These are phyloP conservation scores for Lathronympha strigana DNA, from an alignment of 2,888 invertebrate genomes.

Conservation along the genomic window DNA sequence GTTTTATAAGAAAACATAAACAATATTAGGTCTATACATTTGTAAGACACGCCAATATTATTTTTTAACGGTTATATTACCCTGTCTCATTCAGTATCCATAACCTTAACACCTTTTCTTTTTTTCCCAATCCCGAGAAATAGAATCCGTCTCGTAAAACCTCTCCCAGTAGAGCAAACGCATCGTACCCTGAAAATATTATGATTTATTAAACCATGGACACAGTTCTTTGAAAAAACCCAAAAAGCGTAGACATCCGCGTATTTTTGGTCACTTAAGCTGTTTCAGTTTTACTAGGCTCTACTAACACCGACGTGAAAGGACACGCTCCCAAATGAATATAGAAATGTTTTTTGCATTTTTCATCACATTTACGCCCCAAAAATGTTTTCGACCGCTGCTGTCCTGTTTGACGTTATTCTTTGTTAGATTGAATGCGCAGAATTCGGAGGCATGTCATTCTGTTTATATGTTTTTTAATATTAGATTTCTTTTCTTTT, in stretches of 20 bases:
- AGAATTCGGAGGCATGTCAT: conserved; percentile 14
- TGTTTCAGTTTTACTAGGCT: conserved; percentile 32
- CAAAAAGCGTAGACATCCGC: background rate
- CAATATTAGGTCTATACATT: no score
- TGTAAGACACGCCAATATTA: background rate
- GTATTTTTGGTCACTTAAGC: conserved; percentile 14
- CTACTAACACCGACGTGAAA: conserved; percentile 49
- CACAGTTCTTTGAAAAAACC: conserved; percentile 41
- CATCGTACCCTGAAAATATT: conserved; percentile 54
- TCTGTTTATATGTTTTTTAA: background rate
- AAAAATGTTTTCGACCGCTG: conserved; percentile 38
- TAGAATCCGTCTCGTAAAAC: conserved; percentile 64
- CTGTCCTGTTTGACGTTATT: conserved; percentile 48
- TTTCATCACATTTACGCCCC: conserved; percentile 39
- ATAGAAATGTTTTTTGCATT: conserved; percentile 41
- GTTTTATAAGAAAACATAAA: no score
- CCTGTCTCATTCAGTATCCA: background rate
- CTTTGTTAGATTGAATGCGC: conserved; percentile 33
- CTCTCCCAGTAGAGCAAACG: conserved; percentile 57
- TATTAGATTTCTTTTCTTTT: background rate
- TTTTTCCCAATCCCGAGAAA: conserved; percentile 22
- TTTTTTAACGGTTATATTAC: background rate
- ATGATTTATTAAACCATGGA: conserved; percentile 65
- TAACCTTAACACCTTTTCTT: conserved; percentile 19
- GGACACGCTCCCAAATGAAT: conserved; percentile 40